These are phyloP conservation scores for Zapornia atra DNA, from an alignment of 2,113 vertebrate genomes.

Conservation along the genomic window DNA sequence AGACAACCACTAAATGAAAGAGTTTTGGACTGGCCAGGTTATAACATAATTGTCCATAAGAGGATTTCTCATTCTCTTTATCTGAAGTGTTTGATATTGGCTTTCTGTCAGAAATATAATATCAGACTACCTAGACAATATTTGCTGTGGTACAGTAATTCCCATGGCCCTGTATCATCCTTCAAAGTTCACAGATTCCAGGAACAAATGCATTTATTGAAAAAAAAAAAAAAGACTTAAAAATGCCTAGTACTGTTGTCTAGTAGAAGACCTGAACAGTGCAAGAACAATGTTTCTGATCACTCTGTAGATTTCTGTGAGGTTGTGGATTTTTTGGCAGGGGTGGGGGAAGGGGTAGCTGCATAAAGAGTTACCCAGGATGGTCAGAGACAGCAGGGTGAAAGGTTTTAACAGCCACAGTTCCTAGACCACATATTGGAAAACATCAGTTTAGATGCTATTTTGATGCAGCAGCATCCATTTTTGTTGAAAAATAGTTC, in stretches of 20 bases:
- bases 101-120: conserved; percentile 46
- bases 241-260: background rate
- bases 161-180: background rate
- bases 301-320: background rate
- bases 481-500: background rate
- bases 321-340: background rate
- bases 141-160: background rate
- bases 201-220: background rate
- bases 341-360: background rate
- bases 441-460: background rate
- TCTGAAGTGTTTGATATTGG: background rate
- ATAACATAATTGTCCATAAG: background rate
- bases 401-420: background rate
- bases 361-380: background rate
- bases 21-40: background rate
- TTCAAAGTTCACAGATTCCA: background rate
- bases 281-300: background rate
- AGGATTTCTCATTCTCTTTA: conserved; percentile 11
- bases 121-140: background rate
- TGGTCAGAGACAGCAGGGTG: background rate
- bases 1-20: background rate
- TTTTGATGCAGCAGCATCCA: background rate
- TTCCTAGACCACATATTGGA: fast-evolving
- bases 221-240: background rate
- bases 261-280: fast-evolving